phyloP scores from a whole-genome alignment of 2,888 invertebrate genomes.

The Tethea ocularis region DNA sequence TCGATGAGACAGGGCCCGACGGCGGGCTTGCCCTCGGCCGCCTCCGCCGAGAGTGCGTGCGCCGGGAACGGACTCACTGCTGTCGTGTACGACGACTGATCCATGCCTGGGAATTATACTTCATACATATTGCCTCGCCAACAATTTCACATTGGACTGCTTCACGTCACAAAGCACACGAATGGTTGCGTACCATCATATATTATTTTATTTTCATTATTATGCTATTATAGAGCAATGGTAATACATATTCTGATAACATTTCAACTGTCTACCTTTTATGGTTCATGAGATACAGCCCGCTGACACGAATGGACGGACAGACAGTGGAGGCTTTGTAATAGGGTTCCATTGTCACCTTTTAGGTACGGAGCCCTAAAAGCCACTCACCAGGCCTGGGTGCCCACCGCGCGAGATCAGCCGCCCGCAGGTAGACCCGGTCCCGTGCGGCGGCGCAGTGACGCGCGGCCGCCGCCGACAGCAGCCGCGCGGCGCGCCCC shows the following conservation, averaged over 20 bases:
- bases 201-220: too few species aligned
- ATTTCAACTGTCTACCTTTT: too few species aligned
- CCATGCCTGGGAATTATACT: slow-evolving; percentile 81
- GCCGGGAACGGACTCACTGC: slow-evolving; percentile 89
- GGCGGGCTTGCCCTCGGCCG: slow-evolving; percentile 59
- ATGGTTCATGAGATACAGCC: too few species aligned
- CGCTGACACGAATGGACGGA: too few species aligned
- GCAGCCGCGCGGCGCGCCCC: slow-evolving; percentile 85
- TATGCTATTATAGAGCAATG: too few species aligned
- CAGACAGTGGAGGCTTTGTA: too few species aligned
- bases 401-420: slow-evolving; percentile 92
- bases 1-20: slow-evolving; percentile 86
- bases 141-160: too few species aligned
- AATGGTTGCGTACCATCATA: too few species aligned
- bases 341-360: too few species aligned
- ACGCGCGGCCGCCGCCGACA: slow-evolving; percentile 85
- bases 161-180: too few species aligned
- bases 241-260: too few species aligned
- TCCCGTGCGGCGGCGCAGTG: slow-evolving; percentile 91
- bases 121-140: background rate
- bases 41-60: slow-evolving; percentile 62
- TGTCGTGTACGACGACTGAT: slow-evolving; percentile 88
- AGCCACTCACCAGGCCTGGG: slow-evolving; percentile 91
- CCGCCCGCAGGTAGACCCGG: slow-evolving; percentile 89
- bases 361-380: too few species aligned